Percentiles rank a stretch among this genome's conserved stretches.
Evolutionary conservation across 1,140 invertebrate genomes (phyloP).

Genomic region (Magallana ariakensis): DNA sequence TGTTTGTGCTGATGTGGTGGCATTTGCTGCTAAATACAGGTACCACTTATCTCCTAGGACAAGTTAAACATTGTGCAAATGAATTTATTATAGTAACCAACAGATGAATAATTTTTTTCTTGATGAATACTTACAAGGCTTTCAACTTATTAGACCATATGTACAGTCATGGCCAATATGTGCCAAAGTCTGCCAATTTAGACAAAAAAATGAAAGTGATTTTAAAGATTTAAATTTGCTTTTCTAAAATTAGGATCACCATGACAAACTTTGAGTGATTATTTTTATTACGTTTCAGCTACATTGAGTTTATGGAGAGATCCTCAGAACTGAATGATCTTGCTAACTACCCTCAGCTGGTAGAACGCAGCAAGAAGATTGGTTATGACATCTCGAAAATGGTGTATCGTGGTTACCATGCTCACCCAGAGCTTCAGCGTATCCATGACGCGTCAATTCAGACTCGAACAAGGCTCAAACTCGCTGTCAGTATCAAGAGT

Average conservation of each 20-base stretch:
- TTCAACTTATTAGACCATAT: too few relatives aligned
- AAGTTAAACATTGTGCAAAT: too few relatives aligned
- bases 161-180: too few relatives aligned
- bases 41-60: conserved; percentile 53
- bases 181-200: too few relatives aligned
- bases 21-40: conserved; percentile 75
- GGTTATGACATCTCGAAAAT: conserved; percentile 77
- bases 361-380: conserved; percentile 72
- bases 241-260: too few relatives aligned
- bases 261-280: too few relatives aligned
- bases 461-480: conserved; percentile 74
- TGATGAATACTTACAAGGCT: too few relatives aligned
- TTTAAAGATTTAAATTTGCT: too few relatives aligned
- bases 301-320: conserved; percentile 77
- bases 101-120: too few relatives aligned
- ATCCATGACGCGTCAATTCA: conserved; percentile 76
- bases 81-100: too few relatives aligned
- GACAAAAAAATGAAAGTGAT: too few relatives aligned
- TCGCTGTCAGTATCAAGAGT: conserved; percentile 68
- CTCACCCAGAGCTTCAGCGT: conserved; percentile 74
- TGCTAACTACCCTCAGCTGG: conserved; percentile 70
- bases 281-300: conserved; percentile 63
- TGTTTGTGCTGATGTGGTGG: conserved; percentile 76
- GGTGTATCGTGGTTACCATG: conserved; percentile 77
- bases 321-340: conserved; percentile 75